Evolutionary conservation across 2,888 invertebrate species (phyloP).

Genomic region (Trachelus iudaicus): DNA sequence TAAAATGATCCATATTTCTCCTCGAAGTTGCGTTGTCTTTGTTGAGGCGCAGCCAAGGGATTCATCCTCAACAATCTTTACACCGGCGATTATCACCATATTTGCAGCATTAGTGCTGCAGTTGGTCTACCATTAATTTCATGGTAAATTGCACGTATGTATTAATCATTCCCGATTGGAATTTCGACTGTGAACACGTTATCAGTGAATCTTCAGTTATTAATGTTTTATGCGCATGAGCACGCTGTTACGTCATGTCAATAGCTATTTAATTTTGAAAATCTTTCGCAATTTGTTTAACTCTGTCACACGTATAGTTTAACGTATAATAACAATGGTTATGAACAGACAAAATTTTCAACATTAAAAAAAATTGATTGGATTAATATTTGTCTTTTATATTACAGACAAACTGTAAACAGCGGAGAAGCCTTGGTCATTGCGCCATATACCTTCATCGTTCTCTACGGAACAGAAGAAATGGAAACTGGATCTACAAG

Average conservation of each 20-base stretch:
- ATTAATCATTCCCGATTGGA: background rate
- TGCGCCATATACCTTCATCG: background rate
- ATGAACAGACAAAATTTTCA: background rate
- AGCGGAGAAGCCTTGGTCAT: background rate
- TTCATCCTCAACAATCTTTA: background rate
- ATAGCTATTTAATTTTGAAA: too few species aligned
- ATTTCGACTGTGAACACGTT: background rate
- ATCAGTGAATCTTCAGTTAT: background rate
- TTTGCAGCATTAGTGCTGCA: background rate
- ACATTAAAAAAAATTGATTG: background rate
- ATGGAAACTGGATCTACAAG: background rate
- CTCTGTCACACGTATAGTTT: too few species aligned
- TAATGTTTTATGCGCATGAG: too few species aligned
- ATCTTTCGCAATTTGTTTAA: too few species aligned
- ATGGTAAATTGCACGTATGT: background rate
- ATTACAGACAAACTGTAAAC: background rate
- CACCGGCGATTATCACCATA: background rate
- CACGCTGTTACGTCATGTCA: too few species aligned
- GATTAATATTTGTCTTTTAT: background rate
- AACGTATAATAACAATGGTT: too few species aligned
- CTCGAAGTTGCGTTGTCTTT: background rate
- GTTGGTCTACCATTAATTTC: background rate
- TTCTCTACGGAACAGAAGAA: background rate
- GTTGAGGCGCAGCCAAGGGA: background rate
- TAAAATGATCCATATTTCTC: background rate